These are phyloP conservation scores for Lasiurus borealis DNA, from an alignment of 2,113 vertebrate species.

Conservation along the genomic window DNA sequence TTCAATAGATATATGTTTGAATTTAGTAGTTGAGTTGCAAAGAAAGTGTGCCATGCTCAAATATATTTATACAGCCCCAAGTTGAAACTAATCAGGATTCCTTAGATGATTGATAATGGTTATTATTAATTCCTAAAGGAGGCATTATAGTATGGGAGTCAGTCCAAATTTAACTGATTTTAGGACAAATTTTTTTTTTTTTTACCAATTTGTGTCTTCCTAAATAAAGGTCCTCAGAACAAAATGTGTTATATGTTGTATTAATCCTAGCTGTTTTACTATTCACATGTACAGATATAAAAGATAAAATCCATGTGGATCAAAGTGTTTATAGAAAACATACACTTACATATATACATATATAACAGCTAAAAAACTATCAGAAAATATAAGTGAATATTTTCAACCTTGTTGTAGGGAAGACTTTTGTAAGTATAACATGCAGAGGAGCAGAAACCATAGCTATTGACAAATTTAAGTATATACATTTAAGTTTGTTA, in stretches of 20 bases:
- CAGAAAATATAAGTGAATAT: not conserved
- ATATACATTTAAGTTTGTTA: not conserved
- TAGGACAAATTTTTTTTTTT: not conserved
- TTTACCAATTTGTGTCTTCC: not conserved
- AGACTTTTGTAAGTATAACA: constrained; percentile 6
- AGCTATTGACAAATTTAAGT: not conserved
- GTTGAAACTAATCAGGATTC: constrained; percentile 1
- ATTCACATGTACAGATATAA: not conserved
- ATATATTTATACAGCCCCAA: constrained; percentile 3
- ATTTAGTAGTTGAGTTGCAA: not conserved
- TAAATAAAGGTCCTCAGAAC: not conserved
- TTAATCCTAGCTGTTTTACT: not conserved
- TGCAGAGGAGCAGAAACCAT: not conserved
- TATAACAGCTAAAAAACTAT: not conserved
- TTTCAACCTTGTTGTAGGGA: not conserved
- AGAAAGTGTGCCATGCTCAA: not conserved
- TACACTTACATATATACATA: not conserved
- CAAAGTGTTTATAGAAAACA: not conserved
- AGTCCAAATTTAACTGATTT: not conserved
- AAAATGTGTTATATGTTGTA: constrained; percentile 12
- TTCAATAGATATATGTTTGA: not conserved
- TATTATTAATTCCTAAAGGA: constrained; percentile 38
- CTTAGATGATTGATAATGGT: not conserved
- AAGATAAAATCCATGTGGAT: not conserved
- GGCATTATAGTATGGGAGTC: not conserved